Evolutionary conservation across 2,888 invertebrate genomes (phyloP).

Genomic region (Nomada hirtipes): DNA sequence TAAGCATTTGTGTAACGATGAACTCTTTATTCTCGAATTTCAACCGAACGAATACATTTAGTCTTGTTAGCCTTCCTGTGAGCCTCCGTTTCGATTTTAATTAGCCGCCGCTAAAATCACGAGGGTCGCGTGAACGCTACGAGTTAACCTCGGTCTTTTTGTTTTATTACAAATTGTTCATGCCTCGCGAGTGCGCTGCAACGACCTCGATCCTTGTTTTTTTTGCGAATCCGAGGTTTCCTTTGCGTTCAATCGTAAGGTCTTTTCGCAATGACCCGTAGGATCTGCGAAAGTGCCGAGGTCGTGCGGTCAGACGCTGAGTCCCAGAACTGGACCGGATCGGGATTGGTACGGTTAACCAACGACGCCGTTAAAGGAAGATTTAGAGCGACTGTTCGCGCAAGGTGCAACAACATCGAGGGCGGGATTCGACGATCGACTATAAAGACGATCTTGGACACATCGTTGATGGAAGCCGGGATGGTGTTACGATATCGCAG

Average conservation of each 20-base stretch:
- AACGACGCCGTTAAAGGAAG: constrained; percentile 72
- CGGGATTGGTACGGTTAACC: constrained; percentile 35
- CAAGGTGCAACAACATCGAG: constrained; percentile 55
- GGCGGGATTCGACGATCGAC: constrained; percentile 60
- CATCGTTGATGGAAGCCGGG: constrained; percentile 64
- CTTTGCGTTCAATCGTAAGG: background rate
- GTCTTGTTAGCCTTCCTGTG: background rate
- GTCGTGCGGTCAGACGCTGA: constrained; percentile 25
- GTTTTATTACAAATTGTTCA: constrained; percentile 3
- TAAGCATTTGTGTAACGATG: no score
- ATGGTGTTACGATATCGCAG: constrained; percentile 68
- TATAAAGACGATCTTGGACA: constrained; percentile 63
- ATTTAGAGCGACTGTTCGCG: constrained; percentile 70
- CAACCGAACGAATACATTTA: no score
- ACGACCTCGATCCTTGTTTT: background rate
- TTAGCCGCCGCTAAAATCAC: background rate
- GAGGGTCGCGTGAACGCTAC: no score
- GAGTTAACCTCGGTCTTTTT: background rate
- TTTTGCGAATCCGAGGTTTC: constrained; percentile 12
- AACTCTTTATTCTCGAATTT: no score
- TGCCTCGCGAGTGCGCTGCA: constrained; percentile 17
- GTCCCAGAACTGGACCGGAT: constrained; percentile 39
- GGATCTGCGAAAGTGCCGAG: constrained; percentile 41
- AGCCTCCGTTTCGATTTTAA: background rate
- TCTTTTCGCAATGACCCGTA: constrained; percentile 43